A percentile compares a stretch with the other conserved stretches of the same genome.
Evolutionary conservation across 1,140 invertebrate species (phyloP).

Genomic region (Cyclina sinensis): DNA sequence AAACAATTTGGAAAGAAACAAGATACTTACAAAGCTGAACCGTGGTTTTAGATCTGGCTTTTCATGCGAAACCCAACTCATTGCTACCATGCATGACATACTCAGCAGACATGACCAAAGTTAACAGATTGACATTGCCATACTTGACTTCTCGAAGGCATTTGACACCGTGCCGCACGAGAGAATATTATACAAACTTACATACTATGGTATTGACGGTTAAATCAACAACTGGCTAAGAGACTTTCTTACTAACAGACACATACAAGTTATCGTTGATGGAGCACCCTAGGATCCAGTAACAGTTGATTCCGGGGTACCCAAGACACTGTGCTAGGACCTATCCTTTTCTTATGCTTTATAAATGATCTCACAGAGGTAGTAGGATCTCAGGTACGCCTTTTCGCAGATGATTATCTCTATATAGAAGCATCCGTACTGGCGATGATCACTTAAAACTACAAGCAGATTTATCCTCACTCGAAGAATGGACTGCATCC

Average conservation of each 20-base stretch:
- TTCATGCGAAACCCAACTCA: slow-evolving; percentile 44
- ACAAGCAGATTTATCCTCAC: too few relatives aligned
- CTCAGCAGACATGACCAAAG: background rate
- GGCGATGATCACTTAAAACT: too few relatives aligned
- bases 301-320: background rate
- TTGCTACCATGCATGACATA: slow-evolving; percentile 15
- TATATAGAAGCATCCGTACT: too few relatives aligned
- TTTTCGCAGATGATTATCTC: too few relatives aligned
- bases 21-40: slow-evolving; percentile 23
- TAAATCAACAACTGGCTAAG: too few relatives aligned
- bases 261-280: too few relatives aligned
- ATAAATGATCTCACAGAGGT: background rate
- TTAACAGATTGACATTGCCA: slow-evolving; percentile 2
- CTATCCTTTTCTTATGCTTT: background rate
- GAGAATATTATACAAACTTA: background rate
- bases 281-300: too few relatives aligned
- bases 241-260: too few relatives aligned
- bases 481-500: too few relatives aligned
- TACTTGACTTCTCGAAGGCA: background rate
- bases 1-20: slow-evolving; percentile 54
- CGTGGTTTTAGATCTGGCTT: slow-evolving; percentile 47
- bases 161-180: background rate
- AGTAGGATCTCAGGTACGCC: too few relatives aligned
- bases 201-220: too few relatives aligned
- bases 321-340: background rate